These are phyloP conservation scores for Dallia pectoralis DNA, from an alignment of 2,797 vertebrate species.

Conservation along the genomic window DNA sequence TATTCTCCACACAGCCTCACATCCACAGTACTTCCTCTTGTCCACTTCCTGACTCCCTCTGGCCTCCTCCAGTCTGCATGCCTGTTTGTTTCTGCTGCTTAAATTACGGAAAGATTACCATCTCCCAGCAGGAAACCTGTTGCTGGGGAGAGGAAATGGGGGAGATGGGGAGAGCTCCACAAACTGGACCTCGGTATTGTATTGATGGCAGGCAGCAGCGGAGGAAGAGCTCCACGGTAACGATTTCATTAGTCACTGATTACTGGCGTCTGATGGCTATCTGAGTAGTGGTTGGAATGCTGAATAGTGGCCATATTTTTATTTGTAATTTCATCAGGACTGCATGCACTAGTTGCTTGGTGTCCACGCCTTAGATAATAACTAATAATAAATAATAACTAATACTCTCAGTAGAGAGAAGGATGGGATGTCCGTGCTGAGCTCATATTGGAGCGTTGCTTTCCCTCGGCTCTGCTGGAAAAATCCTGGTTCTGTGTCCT, in stretches of 20 bases:
- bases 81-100: constrained; percentile 65
- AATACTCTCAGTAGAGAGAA: constrained; percentile 9
- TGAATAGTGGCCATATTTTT: too few species aligned
- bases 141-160: constrained; percentile 68
- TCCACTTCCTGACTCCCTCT: constrained; percentile 52
- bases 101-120: constrained; percentile 65
- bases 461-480: constrained; percentile 7
- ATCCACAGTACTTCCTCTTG: constrained; percentile 54
- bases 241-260: background rate
- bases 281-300: too few species aligned
- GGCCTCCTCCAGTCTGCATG: constrained; percentile 40
- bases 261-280: too few species aligned
- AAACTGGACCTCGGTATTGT: constrained; percentile 47
- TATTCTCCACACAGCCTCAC: constrained; percentile 8
- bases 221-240: background rate
- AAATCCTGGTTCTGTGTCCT: background rate
- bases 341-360: too few species aligned
- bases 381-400: too few species aligned
- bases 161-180: constrained; percentile 56
- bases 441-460: constrained; percentile 10
- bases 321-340: too few species aligned
- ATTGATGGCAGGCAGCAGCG: background rate
- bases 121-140: constrained; percentile 69
- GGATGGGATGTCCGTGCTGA: constrained; percentile 32
- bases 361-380: too few species aligned